Base-by-base conservation (phyloP, 2,888 invertebrate genomes). In the Shargacucullia verbasci region DNA sequence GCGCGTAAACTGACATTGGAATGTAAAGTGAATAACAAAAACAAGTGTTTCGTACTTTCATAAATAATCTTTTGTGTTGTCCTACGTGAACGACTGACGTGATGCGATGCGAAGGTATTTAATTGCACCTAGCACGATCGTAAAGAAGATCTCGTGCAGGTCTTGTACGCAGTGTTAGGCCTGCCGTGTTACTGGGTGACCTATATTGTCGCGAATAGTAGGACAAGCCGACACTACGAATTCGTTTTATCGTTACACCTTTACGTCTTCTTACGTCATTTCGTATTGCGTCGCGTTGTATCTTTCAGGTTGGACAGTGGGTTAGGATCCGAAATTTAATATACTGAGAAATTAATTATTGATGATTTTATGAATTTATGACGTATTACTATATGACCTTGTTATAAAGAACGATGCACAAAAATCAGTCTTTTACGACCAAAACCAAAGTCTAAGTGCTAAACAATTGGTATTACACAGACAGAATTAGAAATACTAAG, bases 381-480 rank as follows among this genome's bases (percentile, higher is more conserved):
- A 66, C 67, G 52, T 57, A 59, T 39, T 41, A 71, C 45, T 54
- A 69, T 64, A 64, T 70, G 62, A 80, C 75, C 76, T 70, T 78
- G 73, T 78, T 65, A 59, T 58, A 72, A 80, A 53, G 31, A 71
- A 76, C 38, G 39, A 76, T 56, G 59, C 59, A 60, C 53, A 46
- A 63, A 67, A 64, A 59, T 81, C 83, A 85, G 82, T 83, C 79
- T 83, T 83, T 65, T 48, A 65, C 49, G 76, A 84, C 78, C 67
- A 77, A 79, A 70, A 58, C 46, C 20, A 20, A 50, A 45, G 37
- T 50, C 13, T 35, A 31, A 50, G 10, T 58, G 34, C 20, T 13
- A 49, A 29, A 31, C 46, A 27, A 39, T 35, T 13, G 27, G 12
- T 12, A 37, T 31, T 9, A 43, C 25, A 8, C 9, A 33, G 11